Percentiles rank a stretch among this genome's conserved stretches.
Evolutionary conservation across 2,797 vertebrate genomes (phyloP).

Genomic region (Anisognathus igniventris): DNA sequence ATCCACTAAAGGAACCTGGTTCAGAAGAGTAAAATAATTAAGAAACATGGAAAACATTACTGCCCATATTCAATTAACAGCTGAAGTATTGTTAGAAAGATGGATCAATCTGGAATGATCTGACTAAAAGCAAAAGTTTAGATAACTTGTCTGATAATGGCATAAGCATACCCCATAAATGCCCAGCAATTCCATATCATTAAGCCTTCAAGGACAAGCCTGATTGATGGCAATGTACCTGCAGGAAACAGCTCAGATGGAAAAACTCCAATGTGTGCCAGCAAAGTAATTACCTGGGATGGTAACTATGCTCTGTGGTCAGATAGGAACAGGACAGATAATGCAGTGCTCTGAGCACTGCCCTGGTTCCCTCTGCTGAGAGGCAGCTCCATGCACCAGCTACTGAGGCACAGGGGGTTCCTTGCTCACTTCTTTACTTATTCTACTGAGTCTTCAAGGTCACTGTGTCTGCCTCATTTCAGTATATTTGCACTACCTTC

Average conservation of each 20-base stretch:
- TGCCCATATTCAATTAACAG: constrained; percentile 59
- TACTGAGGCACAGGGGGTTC: not conserved
- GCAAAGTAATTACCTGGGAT: constrained; percentile 49
- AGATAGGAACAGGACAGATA: not conserved
- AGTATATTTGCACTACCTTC: not conserved
- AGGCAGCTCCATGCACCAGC: not conserved
- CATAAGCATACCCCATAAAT: constrained; percentile 10
- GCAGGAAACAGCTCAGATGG: constrained; percentile 52
- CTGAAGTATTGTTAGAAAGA: constrained; percentile 53
- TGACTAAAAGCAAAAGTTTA: constrained; percentile 62
- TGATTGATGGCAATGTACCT: constrained; percentile 50
- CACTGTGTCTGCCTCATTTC: not conserved
- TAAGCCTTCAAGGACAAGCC: constrained; percentile 20
- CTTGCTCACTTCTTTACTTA: not conserved
- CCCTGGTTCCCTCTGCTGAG: not conserved
- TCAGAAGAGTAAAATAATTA: constrained; percentile 67
- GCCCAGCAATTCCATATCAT: constrained; percentile 13
- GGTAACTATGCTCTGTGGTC: not conserved
- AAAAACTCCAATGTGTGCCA: not conserved
- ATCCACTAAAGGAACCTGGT: constrained; percentile 34
- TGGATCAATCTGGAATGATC: constrained; percentile 27
- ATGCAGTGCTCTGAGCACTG: not conserved
- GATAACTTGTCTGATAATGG: constrained; percentile 63
- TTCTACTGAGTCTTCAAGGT: not conserved
- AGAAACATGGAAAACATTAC: constrained; percentile 59